Conservation (phyloP, 1,140 invertebrate genomes). For the Drosophila sulfurigaster region DNA sequence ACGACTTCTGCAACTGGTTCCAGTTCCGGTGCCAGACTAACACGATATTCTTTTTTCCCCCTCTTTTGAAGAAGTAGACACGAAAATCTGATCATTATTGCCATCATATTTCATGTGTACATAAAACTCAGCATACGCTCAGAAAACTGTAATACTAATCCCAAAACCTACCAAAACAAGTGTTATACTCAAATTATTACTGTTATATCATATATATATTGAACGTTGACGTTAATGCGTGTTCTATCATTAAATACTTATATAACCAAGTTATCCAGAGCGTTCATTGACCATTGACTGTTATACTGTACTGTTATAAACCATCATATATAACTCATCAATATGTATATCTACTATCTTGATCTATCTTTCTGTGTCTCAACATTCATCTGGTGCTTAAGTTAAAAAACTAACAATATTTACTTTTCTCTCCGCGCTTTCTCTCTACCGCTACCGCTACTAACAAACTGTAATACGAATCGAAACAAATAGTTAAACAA, state of each 20-base stretch:
- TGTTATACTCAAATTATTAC: conserved; percentile 30
- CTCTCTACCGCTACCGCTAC: conserved; percentile 28
- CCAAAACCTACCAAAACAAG: background rate
- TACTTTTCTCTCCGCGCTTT: conserved; percentile 30
- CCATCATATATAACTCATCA: conserved; percentile 11
- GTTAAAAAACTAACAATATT: conserved; percentile 27
- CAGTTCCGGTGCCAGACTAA: conserved; percentile 25
- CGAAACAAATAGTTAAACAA: conserved; percentile 86
- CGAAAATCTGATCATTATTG: conserved; percentile 10
- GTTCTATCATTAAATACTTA: conserved; percentile 16
- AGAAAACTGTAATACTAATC: conserved; percentile 27
- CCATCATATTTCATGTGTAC: conserved; percentile 10
- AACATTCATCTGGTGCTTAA: conserved; percentile 17
- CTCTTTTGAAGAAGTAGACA: background rate
- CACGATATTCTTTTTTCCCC: conserved; percentile 6
- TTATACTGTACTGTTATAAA: conserved; percentile 33
- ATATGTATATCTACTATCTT: conserved; percentile 28
- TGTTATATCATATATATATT: conserved; percentile 29
- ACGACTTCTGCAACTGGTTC: conserved; percentile 6
- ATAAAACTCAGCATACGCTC: conserved; percentile 7
- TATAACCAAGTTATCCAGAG: conserved; percentile 10
- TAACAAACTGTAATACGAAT: conserved; percentile 15
- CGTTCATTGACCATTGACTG: conserved; percentile 17
- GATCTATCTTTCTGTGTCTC: conserved; percentile 12
- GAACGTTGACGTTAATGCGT: conserved; percentile 35